Percentiles rank a stretch among this genome's conserved stretches.
Conservation (phyloP, 2,113 vertebrate species). For the Meles meles region DNA sequence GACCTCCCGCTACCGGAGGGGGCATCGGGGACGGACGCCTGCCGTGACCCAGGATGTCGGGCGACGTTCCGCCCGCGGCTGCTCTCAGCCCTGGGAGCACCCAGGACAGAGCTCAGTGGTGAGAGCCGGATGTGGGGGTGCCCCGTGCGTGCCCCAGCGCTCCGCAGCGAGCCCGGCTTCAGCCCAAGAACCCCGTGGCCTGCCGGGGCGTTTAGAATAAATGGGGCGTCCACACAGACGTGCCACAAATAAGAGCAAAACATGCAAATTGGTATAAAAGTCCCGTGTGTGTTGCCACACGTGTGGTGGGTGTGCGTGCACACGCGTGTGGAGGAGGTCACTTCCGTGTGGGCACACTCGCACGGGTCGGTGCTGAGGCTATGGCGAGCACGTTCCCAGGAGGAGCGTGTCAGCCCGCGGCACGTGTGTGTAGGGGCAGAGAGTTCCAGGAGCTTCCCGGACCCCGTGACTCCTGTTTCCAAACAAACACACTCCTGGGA, state of each 20-base stretch:
- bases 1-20: accelerated
- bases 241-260: background rate
- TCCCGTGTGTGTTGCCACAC: background rate
- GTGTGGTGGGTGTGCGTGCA: background rate
- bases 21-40: accelerated
- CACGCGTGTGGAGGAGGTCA: background rate
- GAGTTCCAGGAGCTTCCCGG: background rate
- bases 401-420: background rate
- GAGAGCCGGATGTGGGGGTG: background rate
- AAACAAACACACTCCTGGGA: background rate
- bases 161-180: accelerated
- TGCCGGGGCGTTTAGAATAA: background rate
- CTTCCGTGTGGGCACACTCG: too few relatives aligned
- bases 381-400: accelerated
- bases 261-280: too few relatives aligned
- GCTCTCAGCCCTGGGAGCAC: accelerated
- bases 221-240: background rate
- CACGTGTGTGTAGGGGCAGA: too few relatives aligned
- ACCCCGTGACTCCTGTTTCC: background rate
- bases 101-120: accelerated
- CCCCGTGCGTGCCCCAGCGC: accelerated
- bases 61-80: background rate
- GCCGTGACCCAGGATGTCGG: background rate
- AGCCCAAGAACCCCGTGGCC: background rate
- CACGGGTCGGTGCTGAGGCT: too few relatives aligned